Evolutionary conservation across 2,113 vertebrate genomes (phyloP), one percentile per base, ranked within the genome.

Genomic region (Cyanoramphus novaezelandiae): DNA sequence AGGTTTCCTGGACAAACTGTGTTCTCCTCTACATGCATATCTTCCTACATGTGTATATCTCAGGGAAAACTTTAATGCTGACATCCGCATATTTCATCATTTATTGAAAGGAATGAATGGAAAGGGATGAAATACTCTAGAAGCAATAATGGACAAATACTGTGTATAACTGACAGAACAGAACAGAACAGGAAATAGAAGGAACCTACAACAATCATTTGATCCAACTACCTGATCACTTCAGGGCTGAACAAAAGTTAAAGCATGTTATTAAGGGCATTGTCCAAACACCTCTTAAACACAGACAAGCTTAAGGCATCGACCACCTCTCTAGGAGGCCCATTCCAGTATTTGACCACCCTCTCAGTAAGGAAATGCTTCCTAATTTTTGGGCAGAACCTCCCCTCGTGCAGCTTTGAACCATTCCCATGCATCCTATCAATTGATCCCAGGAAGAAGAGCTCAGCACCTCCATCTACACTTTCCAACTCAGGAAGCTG

Each of bases 361-460:
- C 16, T 43, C 28, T 63, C 1, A 1, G n/a, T 79, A 49, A 71
- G n/a, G 8, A 35, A 78, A 19, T 19, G 11, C 6, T 70, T 71
- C 11, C 13, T 31, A 29, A 46, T 52, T 19, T 24, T 11, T 3
- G 12, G 12, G 53, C 12, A 20, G 15, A 92, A 37, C 25, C 10
- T 64, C 7, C 15, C 4, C 5, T 23, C 9, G 1, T 2, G 2
- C 25, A 67, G 14, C 10, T 60, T 67, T 78, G 39, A 49, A 33
- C 8, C 1, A 41, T 60, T 83, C 14, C 12, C 39, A 52, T 0
- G 0, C 0, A 1, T 75, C 14, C 9, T 39, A 13, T 59, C n/a
- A 39, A 11, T 52, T 14, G 24, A 44, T 52, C 1, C 10, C 10
- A 31, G 27, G 19, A 19, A 76, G 31, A 57, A 49, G 23, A 44